These are phyloP conservation scores for Malthinus flaveolus DNA, from an alignment of 2,888 invertebrate species.

Conservation along the genomic window DNA sequence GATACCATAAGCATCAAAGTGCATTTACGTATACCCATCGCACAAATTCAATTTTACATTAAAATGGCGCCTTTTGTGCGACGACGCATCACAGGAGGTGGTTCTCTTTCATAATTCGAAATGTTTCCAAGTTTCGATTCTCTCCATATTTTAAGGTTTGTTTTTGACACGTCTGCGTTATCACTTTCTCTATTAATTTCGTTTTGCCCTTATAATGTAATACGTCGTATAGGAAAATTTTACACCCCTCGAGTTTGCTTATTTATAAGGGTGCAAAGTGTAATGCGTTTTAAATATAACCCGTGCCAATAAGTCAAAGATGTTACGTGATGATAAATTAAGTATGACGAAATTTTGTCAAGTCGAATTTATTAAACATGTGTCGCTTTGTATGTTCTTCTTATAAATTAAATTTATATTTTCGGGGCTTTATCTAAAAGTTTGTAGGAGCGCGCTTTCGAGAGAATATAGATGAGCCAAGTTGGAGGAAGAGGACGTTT, in stretches of 20 bases:
- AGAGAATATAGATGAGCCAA: constrained; percentile 22
- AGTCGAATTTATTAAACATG: constrained; percentile 39
- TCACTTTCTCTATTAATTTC: constrained; percentile 17
- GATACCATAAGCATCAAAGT: constrained; percentile 50
- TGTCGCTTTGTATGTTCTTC: constrained; percentile 27
- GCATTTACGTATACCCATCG: constrained; percentile 47
- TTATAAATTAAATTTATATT: neutral
- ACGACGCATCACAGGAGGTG: constrained; percentile 42
- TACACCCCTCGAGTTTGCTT: constrained; percentile 7
- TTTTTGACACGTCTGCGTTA: constrained; percentile 28
- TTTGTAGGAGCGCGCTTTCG: neutral
- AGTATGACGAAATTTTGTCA: constrained; percentile 27
- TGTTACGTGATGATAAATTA: constrained; percentile 37
- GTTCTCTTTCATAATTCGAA: constrained; percentile 38
- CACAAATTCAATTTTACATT: constrained; percentile 51
- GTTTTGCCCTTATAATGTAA: constrained; percentile 1
- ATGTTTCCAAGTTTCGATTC: constrained; percentile 20
- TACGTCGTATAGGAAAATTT: neutral
- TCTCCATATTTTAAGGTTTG: constrained; percentile 28
- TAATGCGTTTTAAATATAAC: constrained; percentile 27
- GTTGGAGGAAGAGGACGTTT: constrained; percentile 15
- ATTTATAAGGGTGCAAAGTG: constrained; percentile 15
- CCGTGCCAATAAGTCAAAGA: constrained; percentile 26
- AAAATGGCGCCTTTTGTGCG: constrained; percentile 47
- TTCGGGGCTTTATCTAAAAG: constrained; percentile 14